Conservation (phyloP, 2,888 invertebrate species). For the Conomelus anceps region DNA sequence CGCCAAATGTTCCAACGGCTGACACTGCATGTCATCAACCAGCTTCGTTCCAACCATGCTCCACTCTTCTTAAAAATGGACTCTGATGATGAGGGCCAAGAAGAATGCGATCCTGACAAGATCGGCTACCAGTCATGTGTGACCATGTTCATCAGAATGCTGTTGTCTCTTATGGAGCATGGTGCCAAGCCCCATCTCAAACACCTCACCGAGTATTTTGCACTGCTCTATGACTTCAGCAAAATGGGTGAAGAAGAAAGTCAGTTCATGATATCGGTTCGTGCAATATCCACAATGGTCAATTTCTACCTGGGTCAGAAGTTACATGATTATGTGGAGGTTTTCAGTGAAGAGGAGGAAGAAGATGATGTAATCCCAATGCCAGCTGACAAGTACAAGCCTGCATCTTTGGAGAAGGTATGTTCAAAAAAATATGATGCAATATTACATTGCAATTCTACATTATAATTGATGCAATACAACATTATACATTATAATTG, state of each 20-base stretch:
- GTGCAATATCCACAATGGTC: constrained; percentile 83
- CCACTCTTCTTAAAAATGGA: constrained; percentile 53
- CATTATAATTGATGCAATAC: too few species aligned
- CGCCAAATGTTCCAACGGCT: constrained; percentile 94
- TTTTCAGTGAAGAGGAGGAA: constrained; percentile 56
- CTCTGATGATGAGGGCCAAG: constrained; percentile 49
- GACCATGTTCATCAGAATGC: constrained; percentile 83
- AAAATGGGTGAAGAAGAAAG: constrained; percentile 93
- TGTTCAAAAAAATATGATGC: neutral
- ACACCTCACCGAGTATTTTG: constrained; percentile 88
- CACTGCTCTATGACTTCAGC: constrained; percentile 85
- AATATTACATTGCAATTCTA: neutral
- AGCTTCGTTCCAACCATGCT: constrained; percentile 64
- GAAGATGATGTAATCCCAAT: constrained; percentile 60
- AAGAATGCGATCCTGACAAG: constrained; percentile 49
- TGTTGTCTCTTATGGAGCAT: constrained; percentile 80
- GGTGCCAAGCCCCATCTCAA: constrained; percentile 79
- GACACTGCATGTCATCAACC: constrained; percentile 89
- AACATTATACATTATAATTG: too few species aligned
- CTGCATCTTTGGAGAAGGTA: constrained; percentile 81
- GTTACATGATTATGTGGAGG: constrained; percentile 60
- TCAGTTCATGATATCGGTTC: constrained; percentile 75
- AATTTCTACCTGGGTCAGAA: constrained; percentile 88
- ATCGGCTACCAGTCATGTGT: constrained; percentile 79
- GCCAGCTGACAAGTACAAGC: constrained; percentile 70